Evolutionary conservation across 2,888 invertebrate species (phyloP).

Genomic region (Amiota minor): DNA sequence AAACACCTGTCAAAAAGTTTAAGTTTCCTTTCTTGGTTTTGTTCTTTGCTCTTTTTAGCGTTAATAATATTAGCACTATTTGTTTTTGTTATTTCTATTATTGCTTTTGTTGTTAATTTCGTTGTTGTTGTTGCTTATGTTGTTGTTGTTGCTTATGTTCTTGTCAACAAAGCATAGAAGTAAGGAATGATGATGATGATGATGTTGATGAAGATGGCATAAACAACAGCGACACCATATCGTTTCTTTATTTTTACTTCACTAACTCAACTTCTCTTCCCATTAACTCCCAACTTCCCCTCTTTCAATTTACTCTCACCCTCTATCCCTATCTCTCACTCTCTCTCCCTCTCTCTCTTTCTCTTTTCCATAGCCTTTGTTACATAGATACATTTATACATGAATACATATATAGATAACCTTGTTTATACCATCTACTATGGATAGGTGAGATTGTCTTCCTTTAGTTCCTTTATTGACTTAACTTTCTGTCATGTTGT

Average conservation of each 20-base stretch:
- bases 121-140: constrained; percentile 6
- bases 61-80: constrained; percentile 20
- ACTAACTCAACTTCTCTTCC: too few species aligned
- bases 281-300: background rate
- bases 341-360: background rate
- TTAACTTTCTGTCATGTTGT: constrained; percentile 17
- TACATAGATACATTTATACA: background rate
- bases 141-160: background rate
- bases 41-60: constrained; percentile 9
- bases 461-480: background rate
- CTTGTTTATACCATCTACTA: too few species aligned
- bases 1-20: constrained; percentile 33
- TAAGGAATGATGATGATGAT: background rate
- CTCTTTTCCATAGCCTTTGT: background rate
- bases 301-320: background rate
- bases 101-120: background rate
- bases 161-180: background rate
- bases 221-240: background rate
- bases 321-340: background rate
- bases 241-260: too few species aligned
- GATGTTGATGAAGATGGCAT: background rate
- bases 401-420: background rate
- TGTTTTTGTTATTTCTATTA: constrained; percentile 15
- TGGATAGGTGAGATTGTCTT: too few species aligned
- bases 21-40: background rate